Evolutionary conservation across 2,113 vertebrate genomes (phyloP), one percentile per base, ranked within the genome.

Genomic region (Mobula hypostoma): DNA sequence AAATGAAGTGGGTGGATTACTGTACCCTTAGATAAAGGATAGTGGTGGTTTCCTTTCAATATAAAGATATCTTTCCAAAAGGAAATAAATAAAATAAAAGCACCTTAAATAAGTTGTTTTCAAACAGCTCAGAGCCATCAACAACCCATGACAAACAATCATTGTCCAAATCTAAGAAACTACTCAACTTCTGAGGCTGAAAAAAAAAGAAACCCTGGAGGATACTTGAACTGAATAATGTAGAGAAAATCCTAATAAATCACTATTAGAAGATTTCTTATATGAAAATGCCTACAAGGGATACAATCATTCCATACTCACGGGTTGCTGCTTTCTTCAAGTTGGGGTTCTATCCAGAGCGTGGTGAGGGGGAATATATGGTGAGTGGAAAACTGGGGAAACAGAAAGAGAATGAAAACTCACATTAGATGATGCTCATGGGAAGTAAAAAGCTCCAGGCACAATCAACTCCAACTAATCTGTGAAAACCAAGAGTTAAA

Each of bases 331-430:
- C 96, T 95, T 95, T 99, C 98, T 96, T 99, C 99, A 21, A 98
- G 97, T 94, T 99, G 96, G 0, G 98, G 97, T 95, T 99, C 99
- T 94, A 98, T 98, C 99, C 99, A 99, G n/a, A 99, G 96, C 0
- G 99, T 99, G 94, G 97, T 97, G 95, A 99, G 95, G 8, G 98
- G 97, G 95, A 99, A 99, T 94, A 99, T 97, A 85, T 99, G 99
- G 95, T 99, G 99, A 0, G 98, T 99, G 95, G 99, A 99, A 95
- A 99, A 99, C 99, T 99, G 96, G n/a, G 94, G 29, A 63, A 63
- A 15, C 7, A 14, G 90, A 77, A 94, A 36, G 95, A 24, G 74
- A 40, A 58, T 14, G 14, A 7, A 40, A 29, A 5, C 48, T 72
- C 56, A 36, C 61, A 76, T 48, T 76, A 74, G 63, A 29, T 24